A percentile compares a stretch with the other conserved stretches of the same genome.
These are phyloP conservation scores for Cichladusa arquata DNA, from an alignment of 2,113 vertebrate genomes.

Conservation along the genomic window DNA sequence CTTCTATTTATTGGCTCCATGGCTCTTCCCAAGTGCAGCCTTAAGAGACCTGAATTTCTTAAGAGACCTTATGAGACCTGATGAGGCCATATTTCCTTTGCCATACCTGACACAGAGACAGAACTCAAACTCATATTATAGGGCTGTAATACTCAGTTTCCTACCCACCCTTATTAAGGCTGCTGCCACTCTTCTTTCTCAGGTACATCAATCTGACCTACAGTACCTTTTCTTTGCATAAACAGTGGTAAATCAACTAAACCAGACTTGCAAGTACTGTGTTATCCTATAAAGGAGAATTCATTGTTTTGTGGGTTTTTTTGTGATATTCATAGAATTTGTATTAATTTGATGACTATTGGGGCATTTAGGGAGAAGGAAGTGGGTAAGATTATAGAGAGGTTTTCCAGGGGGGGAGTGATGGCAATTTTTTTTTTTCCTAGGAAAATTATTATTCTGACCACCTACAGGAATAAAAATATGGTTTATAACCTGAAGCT, in stretches of 20 bases:
- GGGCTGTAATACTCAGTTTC: neutral
- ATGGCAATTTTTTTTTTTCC: neutral
- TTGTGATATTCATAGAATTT: neutral
- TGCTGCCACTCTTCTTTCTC: neutral
- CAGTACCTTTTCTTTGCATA: neutral
- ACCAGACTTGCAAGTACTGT: neutral
- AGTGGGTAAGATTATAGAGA: fast-evolving
- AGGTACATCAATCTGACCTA: neutral
- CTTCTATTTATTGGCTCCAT: neutral
- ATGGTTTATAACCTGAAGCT: neutral
- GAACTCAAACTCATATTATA: neutral
- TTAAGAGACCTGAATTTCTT: neutral
- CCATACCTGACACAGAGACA: neutral
- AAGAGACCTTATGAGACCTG: neutral
- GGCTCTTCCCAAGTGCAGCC: neutral
- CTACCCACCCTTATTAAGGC: neutral
- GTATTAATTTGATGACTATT: neutral
- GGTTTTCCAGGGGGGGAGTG: fast-evolving
- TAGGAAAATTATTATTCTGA: neutral
- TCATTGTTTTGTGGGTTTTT: fast-evolving
- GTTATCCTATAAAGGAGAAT: neutral
- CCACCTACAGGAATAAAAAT: neutral
- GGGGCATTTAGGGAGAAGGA: fast-evolving
- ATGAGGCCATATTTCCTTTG: neutral
- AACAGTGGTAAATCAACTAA: neutral